These are phyloP conservation scores for Syngnathus scovelli DNA, from an alignment of 2,113 vertebrate genomes.

Conservation along the genomic window DNA sequence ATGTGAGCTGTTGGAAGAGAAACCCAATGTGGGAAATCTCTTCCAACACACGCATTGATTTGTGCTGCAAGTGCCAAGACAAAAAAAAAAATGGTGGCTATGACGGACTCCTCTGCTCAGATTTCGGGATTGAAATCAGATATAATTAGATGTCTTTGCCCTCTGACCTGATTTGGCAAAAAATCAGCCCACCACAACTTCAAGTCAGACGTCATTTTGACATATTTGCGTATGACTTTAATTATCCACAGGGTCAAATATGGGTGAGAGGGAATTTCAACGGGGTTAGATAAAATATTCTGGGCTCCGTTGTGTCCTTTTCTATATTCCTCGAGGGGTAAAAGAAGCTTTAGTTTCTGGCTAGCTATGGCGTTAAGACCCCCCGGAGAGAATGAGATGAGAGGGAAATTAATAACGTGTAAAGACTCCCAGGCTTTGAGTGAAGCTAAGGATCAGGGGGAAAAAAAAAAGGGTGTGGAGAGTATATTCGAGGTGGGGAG, in stretches of 20 bases:
- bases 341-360: constrained; percentile 44
- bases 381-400: constrained; percentile 52
- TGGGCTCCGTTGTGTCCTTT: constrained; percentile 28
- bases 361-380: constrained; percentile 34
- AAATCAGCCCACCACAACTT: not conserved
- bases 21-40: constrained; percentile 12
- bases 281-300: constrained; percentile 24
- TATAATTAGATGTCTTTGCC: constrained; percentile 24
- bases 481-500: constrained; percentile 21
- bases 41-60: constrained; percentile 41
- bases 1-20: constrained; percentile 13
- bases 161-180: constrained; percentile 29
- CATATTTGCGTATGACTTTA: constrained; percentile 11
- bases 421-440: constrained; percentile 47
- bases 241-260: constrained; percentile 24
- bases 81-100: constrained; percentile 28
- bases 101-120: constrained; percentile 1
- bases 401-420: constrained; percentile 63
- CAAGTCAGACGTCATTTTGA: not conserved
- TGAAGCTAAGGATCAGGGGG: constrained; percentile 37
- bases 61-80: constrained; percentile 10
- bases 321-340: constrained; percentile 35
- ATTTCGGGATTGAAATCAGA: constrained; percentile 38
- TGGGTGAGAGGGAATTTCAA: constrained; percentile 15
- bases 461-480: constrained; percentile 19